Conservation (phyloP, 1,140 invertebrate genomes). For the Drosophila malerkotliana region DNA sequence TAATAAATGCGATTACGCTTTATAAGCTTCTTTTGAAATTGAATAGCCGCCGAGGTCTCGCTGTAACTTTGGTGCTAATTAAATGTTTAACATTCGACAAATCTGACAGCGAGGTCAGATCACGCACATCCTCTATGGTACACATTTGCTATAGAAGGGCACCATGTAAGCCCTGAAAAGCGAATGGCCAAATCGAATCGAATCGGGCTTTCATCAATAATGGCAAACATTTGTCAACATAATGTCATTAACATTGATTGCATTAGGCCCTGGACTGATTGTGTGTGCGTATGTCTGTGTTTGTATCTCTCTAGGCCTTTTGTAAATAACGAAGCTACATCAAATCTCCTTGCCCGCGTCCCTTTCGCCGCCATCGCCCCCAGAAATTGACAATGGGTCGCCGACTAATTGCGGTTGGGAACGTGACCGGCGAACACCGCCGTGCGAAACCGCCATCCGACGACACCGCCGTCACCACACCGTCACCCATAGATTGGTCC, state of each 20-base stretch:
- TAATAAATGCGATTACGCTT: conserved; percentile 3
- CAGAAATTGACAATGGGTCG: conserved; percentile 58
- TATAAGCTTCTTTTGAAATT: not conserved
- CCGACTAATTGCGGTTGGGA: conserved; percentile 74
- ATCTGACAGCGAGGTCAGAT: conserved; percentile 23
- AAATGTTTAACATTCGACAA: conserved; percentile 48
- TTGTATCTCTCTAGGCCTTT: conserved; percentile 43
- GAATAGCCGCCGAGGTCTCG: conserved; percentile 1
- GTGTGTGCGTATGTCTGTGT: conserved; percentile 36
- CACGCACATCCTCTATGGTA: conserved; percentile 15
- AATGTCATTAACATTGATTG: conserved; percentile 83
- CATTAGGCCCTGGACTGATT: conserved; percentile 73
- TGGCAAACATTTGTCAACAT: conserved; percentile 81
- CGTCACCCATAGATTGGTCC: not conserved
- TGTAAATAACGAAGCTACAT: conserved; percentile 66
- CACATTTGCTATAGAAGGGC: not conserved
- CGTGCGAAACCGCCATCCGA: not conserved
- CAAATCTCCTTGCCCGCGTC: conserved; percentile 10
- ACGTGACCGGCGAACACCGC: conserved; percentile 55
- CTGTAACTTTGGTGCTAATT: conserved; percentile 32
- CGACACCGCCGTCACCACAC: conserved; percentile 4
- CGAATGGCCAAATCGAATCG: conserved; percentile 34
- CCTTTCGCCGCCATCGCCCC: conserved; percentile 1
- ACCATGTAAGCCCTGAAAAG: not conserved
- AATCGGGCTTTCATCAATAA: conserved; percentile 73